Conservation (phyloP, 2,888 invertebrate genomes). For the Cantharis flavilabris region DNA sequence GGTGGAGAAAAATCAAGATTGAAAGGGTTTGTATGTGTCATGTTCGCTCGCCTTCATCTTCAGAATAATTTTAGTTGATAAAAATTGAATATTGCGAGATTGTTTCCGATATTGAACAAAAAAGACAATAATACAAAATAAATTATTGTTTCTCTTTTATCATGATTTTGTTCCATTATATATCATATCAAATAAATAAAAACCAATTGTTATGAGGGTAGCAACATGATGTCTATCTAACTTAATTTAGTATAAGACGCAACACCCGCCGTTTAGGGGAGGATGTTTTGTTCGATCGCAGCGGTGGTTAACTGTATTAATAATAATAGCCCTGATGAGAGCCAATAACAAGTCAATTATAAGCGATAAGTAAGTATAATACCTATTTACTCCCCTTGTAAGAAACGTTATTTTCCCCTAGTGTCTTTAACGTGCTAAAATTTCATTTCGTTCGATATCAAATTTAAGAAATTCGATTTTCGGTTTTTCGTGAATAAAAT, state of each 20-base stretch:
- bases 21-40: background rate
- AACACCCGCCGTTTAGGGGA: slow-evolving; percentile 22
- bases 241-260: slow-evolving; percentile 24
- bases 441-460: slow-evolving; percentile 31
- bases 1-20: background rate
- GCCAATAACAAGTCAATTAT: slow-evolving; percentile 43
- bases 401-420: slow-evolving; percentile 31
- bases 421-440: slow-evolving; percentile 21
- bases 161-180: background rate
- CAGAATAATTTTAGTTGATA: background rate
- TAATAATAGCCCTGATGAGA: slow-evolving; percentile 39
- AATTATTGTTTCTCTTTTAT: background rate
- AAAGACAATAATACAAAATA: background rate
- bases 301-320: slow-evolving; percentile 39
- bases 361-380: slow-evolving; percentile 40
- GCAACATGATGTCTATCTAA: slow-evolving; percentile 23
- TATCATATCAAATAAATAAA: slow-evolving; percentile 13
- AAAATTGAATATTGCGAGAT: background rate
- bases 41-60: background rate
- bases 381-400: slow-evolving; percentile 27
- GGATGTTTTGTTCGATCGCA: slow-evolving; percentile 32
- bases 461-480: slow-evolving; percentile 31
- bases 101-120: background rate
- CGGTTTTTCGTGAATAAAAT: slow-evolving; percentile 4
- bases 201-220: slow-evolving; percentile 18